These are phyloP conservation scores for Alloplasta piceator DNA, from an alignment of 2,888 invertebrate species.

Conservation along the genomic window DNA sequence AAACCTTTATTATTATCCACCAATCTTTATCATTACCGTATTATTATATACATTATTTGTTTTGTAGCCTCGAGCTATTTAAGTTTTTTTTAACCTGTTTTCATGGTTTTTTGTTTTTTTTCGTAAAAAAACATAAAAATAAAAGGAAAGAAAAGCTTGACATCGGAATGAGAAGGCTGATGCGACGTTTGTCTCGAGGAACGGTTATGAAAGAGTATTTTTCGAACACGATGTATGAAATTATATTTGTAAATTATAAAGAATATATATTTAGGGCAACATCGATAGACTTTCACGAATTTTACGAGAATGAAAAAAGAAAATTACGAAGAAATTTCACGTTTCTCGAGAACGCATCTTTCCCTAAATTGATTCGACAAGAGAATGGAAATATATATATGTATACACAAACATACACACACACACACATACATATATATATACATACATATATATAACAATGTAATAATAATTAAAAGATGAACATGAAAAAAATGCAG, in stretches of 20 bases:
- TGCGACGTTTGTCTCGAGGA: constrained; percentile 14
- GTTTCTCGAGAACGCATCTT: constrained; percentile 51
- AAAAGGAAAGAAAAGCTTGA: constrained; percentile 11
- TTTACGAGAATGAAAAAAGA: constrained; percentile 38
- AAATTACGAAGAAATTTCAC: constrained; percentile 1
- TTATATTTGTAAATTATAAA: constrained; percentile 82
- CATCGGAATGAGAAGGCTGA: constrained; percentile 48
- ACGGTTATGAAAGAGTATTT: constrained; percentile 76
- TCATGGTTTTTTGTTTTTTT: constrained; percentile 72
- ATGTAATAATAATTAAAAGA: too few relatives aligned
- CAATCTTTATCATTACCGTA: constrained; percentile 30
- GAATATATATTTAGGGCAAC: constrained; percentile 72
- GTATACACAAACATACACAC: too few relatives aligned
- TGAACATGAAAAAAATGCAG: too few relatives aligned
- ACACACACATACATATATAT: too few relatives aligned
- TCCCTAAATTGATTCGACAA: constrained; percentile 27
- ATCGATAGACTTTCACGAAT: constrained; percentile 42
- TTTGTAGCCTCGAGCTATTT: constrained; percentile 71
- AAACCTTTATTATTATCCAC: constrained; percentile 32
- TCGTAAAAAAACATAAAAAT: constrained; percentile 68
- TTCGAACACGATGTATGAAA: constrained; percentile 79
- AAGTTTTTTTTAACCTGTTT: constrained; percentile 76
- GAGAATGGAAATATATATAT: constrained; percentile 53
- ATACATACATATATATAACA: too few relatives aligned
- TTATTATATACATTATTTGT: constrained; percentile 67